A percentile compares a stretch with the other conserved stretches of the same genome.
Evolutionary conservation across 2,888 invertebrate species (phyloP).

Genomic region (Bibio marci): DNA sequence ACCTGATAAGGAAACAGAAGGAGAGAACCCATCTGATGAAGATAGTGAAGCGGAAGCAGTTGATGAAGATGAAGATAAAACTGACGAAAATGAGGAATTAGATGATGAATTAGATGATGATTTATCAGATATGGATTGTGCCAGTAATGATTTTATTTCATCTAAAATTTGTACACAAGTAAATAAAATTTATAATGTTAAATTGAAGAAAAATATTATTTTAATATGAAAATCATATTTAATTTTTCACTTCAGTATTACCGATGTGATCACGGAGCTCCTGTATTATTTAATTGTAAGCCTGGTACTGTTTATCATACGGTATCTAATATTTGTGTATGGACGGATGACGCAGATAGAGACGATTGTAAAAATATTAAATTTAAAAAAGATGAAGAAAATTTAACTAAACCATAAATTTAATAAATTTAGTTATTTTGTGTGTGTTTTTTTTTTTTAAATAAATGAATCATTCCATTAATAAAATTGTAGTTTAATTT

Average conservation of each 20-base stretch:
- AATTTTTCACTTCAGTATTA: slow-evolving; percentile 60
- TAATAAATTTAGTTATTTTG: no score
- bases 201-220: no score
- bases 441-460: no score
- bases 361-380: slow-evolving; percentile 20
- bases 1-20: slow-evolving; percentile 4
- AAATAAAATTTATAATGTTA: slow-evolving; percentile 8
- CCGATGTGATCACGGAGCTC: slow-evolving; percentile 66
- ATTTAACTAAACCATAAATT: no score
- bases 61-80: slow-evolving; percentile 27
- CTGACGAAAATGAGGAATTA: slow-evolving; percentile 27
- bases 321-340: slow-evolving; percentile 55
- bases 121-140: slow-evolving; percentile 30
- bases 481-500: no score
- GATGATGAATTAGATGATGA: slow-evolving; percentile 21
- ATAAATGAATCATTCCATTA: no score
- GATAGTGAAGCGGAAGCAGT: slow-evolving; percentile 18
- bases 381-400: no score
- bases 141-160: slow-evolving; percentile 35
- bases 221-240: no score
- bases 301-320: slow-evolving; percentile 60
- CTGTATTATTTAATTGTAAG: slow-evolving; percentile 53
- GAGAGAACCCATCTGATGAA: slow-evolving; percentile 8
- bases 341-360: slow-evolving; percentile 57
- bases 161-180: slow-evolving; percentile 41